A percentile compares a stretch with the other conserved stretches of the same genome.
Conservation (phyloP, 2,888 invertebrate species). For the Anorthoa munda region DNA sequence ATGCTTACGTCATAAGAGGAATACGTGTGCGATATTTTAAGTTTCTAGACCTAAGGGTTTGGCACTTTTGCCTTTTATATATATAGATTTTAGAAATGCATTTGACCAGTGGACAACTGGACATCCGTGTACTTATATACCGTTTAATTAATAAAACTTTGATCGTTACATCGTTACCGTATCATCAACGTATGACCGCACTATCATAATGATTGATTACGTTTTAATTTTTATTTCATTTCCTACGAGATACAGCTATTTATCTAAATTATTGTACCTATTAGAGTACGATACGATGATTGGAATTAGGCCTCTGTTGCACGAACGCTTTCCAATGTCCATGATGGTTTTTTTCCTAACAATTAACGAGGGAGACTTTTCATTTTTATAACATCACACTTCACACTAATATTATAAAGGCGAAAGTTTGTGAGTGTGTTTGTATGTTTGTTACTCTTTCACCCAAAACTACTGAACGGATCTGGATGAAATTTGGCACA, state of each 20-base stretch:
- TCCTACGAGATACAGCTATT: conserved; percentile 30
- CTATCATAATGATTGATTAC: conserved; percentile 55
- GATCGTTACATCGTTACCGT: conserved; percentile 38
- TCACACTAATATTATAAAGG: too few species aligned
- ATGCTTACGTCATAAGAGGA: too few species aligned
- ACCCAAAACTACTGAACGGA: too few species aligned
- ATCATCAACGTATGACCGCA: conserved; percentile 16
- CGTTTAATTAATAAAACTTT: conserved; percentile 19
- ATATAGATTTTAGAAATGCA: conserved; percentile 9
- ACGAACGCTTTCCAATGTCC: not conserved
- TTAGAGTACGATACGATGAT: conserved; percentile 5
- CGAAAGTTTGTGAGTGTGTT: too few species aligned
- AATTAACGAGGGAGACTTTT: not conserved
- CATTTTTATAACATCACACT: not conserved
- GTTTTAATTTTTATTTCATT: conserved; percentile 50
- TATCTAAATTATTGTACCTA: conserved; percentile 29
- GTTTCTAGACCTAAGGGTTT: too few species aligned
- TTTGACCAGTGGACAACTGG: conserved; percentile 15
- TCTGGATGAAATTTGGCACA: too few species aligned
- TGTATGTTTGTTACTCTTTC: too few species aligned
- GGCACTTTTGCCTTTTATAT: too few species aligned
- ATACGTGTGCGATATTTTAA: too few species aligned
- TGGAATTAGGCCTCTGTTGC: not conserved
- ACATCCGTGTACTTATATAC: conserved; percentile 23
- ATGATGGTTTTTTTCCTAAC: not conserved